phyloP scores from a whole-genome alignment of 2,888 invertebrate species.

The Cataglyphis rosenhaueri region DNA sequence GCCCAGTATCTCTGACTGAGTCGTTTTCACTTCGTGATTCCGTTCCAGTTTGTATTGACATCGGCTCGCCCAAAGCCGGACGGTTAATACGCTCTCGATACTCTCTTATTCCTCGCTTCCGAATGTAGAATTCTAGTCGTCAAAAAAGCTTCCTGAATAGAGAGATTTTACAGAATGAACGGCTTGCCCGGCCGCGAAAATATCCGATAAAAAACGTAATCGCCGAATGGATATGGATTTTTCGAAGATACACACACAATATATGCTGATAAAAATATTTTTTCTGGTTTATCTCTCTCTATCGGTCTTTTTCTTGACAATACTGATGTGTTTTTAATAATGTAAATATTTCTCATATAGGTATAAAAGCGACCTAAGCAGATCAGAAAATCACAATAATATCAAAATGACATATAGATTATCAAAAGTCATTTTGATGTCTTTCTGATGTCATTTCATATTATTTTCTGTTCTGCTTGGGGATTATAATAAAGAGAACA shows the following conservation, averaged over 20 bases:
- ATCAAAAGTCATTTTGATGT: too few species aligned
- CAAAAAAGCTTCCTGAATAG: conserved; percentile 43
- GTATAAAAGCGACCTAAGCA: too few species aligned
- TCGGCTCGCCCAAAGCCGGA: conserved; percentile 62
- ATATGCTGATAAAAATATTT: conserved; percentile 28
- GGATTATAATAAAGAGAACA: background rate
- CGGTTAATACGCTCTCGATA: conserved; percentile 69
- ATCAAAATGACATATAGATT: too few species aligned
- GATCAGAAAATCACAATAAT: too few species aligned
- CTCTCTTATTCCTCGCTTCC: conserved; percentile 43
- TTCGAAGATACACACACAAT: background rate
- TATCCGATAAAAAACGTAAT: conserved; percentile 46
- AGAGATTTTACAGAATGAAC: conserved; percentile 52
- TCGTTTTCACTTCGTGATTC: conserved; percentile 73
- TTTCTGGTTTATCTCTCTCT: background rate
- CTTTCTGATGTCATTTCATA: too few species aligned
- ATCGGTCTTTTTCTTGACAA: background rate
- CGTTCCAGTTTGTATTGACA: conserved; percentile 62
- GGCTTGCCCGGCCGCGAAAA: conserved; percentile 49
- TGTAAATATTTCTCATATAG: conserved; percentile 9
- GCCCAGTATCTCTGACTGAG: conserved; percentile 63
- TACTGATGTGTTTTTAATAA: background rate
- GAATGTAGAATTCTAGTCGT: conserved; percentile 24
- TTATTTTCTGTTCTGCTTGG: too few species aligned
- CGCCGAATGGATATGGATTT: conserved; percentile 16